These are phyloP conservation scores for Thaumetopoea pityocampa DNA, from an alignment of 1,140 invertebrate genomes.

Conservation along the genomic window DNA sequence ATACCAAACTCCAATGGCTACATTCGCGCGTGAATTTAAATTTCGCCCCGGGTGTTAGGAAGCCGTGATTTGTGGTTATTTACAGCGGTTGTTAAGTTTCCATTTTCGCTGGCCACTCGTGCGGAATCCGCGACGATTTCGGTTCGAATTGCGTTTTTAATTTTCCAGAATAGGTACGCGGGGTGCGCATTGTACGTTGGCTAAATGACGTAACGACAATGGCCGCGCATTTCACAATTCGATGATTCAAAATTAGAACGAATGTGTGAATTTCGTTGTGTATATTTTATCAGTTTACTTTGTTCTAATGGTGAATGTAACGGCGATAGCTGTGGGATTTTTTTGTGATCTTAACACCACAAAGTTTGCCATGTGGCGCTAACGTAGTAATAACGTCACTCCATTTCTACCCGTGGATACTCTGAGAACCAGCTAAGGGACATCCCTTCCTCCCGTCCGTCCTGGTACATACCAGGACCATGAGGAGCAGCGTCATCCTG, in stretches of 20 bases:
- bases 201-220: no score
- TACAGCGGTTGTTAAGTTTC: slow-evolving; percentile 69
- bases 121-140: slow-evolving; percentile 59
- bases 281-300: slow-evolving; percentile 14
- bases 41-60: slow-evolving; percentile 63
- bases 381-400: no score
- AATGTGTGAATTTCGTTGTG: slow-evolving; percentile 13
- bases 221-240: slow-evolving; percentile 12
- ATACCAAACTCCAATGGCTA: slow-evolving; percentile 34
- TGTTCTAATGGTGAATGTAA: not conserved
- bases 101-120: slow-evolving; percentile 55
- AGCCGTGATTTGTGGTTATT: slow-evolving; percentile 72
- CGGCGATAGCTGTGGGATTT: no score
- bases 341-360: no score
- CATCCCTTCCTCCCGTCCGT: no score
- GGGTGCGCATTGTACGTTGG: slow-evolving; percentile 10
- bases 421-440: no score
- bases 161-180: slow-evolving; percentile 54
- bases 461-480: no score
- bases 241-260: slow-evolving; percentile 3
- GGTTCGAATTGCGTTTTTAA: slow-evolving; percentile 65
- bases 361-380: no score
- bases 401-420: no score
- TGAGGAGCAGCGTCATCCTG: no score
- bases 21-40: slow-evolving; percentile 67